Percentiles rank a stretch among this genome's conserved stretches.
Conservation (phyloP, 2,888 invertebrate species). For the Caenorhabditis uteleia region DNA sequence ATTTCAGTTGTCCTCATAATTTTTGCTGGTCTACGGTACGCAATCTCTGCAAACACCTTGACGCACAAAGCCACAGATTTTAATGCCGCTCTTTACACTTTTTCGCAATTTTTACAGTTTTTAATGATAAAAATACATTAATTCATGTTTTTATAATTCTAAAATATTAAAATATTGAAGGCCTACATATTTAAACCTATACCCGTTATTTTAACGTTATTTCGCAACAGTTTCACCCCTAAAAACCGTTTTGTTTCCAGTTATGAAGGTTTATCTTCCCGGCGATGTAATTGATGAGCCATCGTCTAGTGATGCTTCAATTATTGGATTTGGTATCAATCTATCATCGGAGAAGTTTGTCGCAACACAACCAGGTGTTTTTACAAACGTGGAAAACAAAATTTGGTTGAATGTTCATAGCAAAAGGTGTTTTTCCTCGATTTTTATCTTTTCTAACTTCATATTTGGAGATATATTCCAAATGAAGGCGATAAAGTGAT, state of each 20-base stretch:
- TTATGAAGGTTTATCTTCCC: conserved; percentile 33
- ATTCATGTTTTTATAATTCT: too few relatives aligned
- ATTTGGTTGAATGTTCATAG: conserved; percentile 54
- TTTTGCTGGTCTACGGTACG: too few relatives aligned
- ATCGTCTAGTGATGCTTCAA: conserved; percentile 28
- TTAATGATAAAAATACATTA: too few relatives aligned
- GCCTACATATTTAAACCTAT: too few relatives aligned
- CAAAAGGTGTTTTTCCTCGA: conserved; percentile 32
- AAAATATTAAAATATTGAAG: too few relatives aligned
- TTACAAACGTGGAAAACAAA: conserved; percentile 37
- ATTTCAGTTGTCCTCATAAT: too few relatives aligned
- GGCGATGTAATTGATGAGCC: conserved; percentile 33
- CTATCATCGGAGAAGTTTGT: conserved; percentile 24
- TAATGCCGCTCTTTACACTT: too few relatives aligned
- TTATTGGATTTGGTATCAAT: conserved; percentile 51
- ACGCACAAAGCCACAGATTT: too few relatives aligned
- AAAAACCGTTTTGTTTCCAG: conserved; percentile 5
- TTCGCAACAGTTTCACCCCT: too few relatives aligned
- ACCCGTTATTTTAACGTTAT: too few relatives aligned
- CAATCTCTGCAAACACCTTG: too few relatives aligned
- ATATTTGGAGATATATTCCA: conserved; percentile 60
- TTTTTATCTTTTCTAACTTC: background rate
- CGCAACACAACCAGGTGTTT: conserved; percentile 44
- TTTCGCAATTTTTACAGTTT: too few relatives aligned
- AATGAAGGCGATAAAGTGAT: conserved; percentile 63